These are phyloP conservation scores for Cyclargus thomasi DNA, from an alignment of 1,140 invertebrate genomes.

Conservation along the genomic window DNA sequence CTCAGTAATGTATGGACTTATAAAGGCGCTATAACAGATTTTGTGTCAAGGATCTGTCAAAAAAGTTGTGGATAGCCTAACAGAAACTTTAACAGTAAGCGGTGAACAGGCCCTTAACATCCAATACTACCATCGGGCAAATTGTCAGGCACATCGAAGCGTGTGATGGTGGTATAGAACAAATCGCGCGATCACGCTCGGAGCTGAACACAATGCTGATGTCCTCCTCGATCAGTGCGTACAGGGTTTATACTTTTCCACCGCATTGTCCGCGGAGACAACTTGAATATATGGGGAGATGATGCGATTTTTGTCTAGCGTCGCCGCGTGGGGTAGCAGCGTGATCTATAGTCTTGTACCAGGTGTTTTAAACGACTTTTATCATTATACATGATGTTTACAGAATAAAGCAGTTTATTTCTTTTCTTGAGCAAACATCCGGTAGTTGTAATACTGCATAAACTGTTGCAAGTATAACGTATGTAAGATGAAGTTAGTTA, in stretches of 20 bases:
- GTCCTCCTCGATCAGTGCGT: slow-evolving; percentile 49
- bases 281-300: slow-evolving; percentile 53
- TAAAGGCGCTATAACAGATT: too few relatives aligned
- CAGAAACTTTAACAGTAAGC: too few relatives aligned
- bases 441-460: neutral
- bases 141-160: slow-evolving; percentile 49
- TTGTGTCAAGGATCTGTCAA: too few relatives aligned
- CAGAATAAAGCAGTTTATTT: neutral
- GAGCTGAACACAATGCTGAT: slow-evolving; percentile 51
- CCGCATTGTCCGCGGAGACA: slow-evolving; percentile 53
- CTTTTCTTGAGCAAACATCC: neutral
- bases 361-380: slow-evolving; percentile 5
- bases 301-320: slow-evolving; percentile 65
- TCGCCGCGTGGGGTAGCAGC: slow-evolving; percentile 52
- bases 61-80: too few relatives aligned
- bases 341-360: slow-evolving; percentile 37
- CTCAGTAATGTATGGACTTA: too few relatives aligned
- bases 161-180: slow-evolving; percentile 54
- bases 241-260: slow-evolving; percentile 65
- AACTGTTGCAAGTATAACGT: too few relatives aligned
- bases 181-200: slow-evolving; percentile 56
- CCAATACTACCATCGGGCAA: too few relatives aligned
- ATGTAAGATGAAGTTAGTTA: too few relatives aligned
- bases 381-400: neutral
- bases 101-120: too few relatives aligned